phyloP scores from a whole-genome alignment of 2,888 invertebrate species.

The Plagodis pulveraria region DNA sequence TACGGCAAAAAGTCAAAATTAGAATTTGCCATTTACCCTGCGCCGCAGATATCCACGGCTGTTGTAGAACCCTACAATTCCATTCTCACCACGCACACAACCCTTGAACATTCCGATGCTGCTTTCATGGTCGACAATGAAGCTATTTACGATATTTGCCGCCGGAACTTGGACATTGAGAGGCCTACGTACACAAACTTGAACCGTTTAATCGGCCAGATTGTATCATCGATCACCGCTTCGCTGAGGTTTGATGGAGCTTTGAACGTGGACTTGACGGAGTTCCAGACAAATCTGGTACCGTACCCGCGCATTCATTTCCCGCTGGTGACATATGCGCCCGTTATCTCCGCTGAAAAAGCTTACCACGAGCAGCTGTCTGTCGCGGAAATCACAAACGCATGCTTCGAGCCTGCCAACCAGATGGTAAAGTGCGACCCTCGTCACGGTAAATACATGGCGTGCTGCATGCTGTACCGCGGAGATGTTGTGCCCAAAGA shows the following conservation, averaged over 20 bases:
- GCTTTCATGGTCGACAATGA: slow-evolving; percentile 98
- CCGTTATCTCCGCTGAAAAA: slow-evolving; percentile 96
- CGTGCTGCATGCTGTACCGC: slow-evolving; percentile 97
- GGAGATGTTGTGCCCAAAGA: slow-evolving; percentile 98
- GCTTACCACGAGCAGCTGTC: slow-evolving; percentile 96
- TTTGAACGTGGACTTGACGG: slow-evolving; percentile 95
- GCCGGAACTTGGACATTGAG: slow-evolving; percentile 96
- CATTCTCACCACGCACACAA: slow-evolving; percentile 97
- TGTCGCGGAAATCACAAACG: slow-evolving; percentile 96
- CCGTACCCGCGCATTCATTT: slow-evolving; percentile 98
- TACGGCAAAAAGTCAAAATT: slow-evolving; percentile 98
- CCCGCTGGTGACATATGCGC: slow-evolving; percentile 95
- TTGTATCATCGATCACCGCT: slow-evolving; percentile 96
- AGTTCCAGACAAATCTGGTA: slow-evolving; percentile 96
- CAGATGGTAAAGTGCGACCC: slow-evolving; percentile 98
- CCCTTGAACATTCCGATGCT: slow-evolving; percentile 96
- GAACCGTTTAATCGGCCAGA: slow-evolving; percentile 97
- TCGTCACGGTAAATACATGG: slow-evolving; percentile 96
- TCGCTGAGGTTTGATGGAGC: slow-evolving; percentile 96
- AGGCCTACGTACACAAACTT: slow-evolving; percentile 98
- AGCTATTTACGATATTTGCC: slow-evolving; percentile 95
- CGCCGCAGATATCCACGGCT: slow-evolving; percentile 94
- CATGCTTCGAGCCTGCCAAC: slow-evolving; percentile 97
- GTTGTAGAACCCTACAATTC: slow-evolving; percentile 99
- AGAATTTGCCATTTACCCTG: slow-evolving; percentile 98